A percentile compares a stretch with the other conserved stretches of the same genome.
Evolutionary conservation across 2,113 vertebrate genomes (phyloP).

Genomic region (Neopipo cinnamomea): DNA sequence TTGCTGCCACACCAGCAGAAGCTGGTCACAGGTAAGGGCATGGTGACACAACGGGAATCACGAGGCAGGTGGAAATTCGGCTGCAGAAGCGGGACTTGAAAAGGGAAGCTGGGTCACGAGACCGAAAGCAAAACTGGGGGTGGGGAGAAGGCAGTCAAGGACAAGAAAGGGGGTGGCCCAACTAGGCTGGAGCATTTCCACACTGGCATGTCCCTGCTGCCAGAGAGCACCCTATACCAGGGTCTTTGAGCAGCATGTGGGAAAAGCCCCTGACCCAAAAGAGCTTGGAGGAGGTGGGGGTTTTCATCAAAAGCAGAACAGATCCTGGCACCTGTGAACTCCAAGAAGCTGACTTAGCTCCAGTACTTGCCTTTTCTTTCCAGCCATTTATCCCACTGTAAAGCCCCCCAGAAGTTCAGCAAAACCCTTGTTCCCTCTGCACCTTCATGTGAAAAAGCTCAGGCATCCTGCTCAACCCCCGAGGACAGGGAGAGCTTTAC

Average conservation of each 20-base stretch:
- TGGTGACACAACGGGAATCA: not conserved
- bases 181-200: not conserved
- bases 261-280: not conserved
- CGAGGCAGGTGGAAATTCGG: not conserved
- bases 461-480: not conserved
- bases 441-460: rapidly evolving
- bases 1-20: not conserved
- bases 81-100: not conserved
- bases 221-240: rapidly evolving
- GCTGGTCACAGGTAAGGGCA: not conserved
- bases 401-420: not conserved
- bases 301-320: not conserved
- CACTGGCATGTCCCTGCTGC: not conserved
- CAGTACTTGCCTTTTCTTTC: not conserved
- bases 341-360: not conserved
- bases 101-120: slow-evolving; percentile 43
- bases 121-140: slow-evolving; percentile 45
- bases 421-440: not conserved
- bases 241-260: not conserved
- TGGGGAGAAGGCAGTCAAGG: not conserved
- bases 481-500: not conserved
- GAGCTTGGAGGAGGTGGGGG: not conserved
- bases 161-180: not conserved
- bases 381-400: not conserved
- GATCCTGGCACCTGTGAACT: not conserved